A percentile compares a stretch with the other conserved stretches of the same genome.
These are phyloP conservation scores for Sphaeridia pumilis DNA, from an alignment of 2,888 invertebrate genomes.

Conservation along the genomic window DNA sequence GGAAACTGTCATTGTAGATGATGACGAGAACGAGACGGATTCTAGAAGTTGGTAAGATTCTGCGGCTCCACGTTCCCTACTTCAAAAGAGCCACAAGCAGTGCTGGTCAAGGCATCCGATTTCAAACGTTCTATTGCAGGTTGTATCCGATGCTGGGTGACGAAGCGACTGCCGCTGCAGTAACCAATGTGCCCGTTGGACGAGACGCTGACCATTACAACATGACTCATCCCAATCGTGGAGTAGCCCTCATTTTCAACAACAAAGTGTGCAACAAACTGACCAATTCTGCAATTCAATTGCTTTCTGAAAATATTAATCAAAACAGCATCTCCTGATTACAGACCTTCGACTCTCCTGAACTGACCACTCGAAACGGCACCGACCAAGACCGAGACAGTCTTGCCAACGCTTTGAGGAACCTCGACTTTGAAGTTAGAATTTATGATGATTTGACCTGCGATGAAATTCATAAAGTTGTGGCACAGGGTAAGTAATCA, in stretches of 20 bases:
- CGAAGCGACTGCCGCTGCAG: no score
- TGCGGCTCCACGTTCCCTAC: no score
- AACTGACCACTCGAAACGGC: slow-evolving; percentile 25
- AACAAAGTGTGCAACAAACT: slow-evolving; percentile 26
- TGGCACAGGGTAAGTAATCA: slow-evolving; percentile 26
- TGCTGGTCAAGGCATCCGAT: no score
- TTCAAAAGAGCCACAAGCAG: no score
- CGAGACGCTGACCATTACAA: slow-evolving; percentile 32
- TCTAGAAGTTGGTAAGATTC: no score
- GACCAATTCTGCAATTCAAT: not conserved
- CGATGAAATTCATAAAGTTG: slow-evolving; percentile 21
- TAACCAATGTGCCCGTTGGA: slow-evolving; percentile 34
- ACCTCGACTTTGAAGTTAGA: slow-evolving; percentile 29
- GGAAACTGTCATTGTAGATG: no score
- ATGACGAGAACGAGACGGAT: no score
- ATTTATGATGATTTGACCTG: slow-evolving; percentile 28
- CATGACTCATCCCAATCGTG: slow-evolving; percentile 31
- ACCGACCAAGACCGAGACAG: slow-evolving; percentile 29
- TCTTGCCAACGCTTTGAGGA: slow-evolving; percentile 18
- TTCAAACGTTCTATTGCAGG: no score
- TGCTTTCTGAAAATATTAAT: not conserved
- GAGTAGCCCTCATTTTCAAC: slow-evolving; percentile 32
- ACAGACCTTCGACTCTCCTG: slow-evolving; percentile 36
- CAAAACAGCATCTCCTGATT: slow-evolving; percentile 9
- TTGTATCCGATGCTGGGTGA: no score